Percentiles rank a stretch among this genome's conserved stretches.
These are phyloP conservation scores for Drosophila prolongata DNA, from an alignment of 2,888 invertebrate genomes.

Conservation along the genomic window DNA sequence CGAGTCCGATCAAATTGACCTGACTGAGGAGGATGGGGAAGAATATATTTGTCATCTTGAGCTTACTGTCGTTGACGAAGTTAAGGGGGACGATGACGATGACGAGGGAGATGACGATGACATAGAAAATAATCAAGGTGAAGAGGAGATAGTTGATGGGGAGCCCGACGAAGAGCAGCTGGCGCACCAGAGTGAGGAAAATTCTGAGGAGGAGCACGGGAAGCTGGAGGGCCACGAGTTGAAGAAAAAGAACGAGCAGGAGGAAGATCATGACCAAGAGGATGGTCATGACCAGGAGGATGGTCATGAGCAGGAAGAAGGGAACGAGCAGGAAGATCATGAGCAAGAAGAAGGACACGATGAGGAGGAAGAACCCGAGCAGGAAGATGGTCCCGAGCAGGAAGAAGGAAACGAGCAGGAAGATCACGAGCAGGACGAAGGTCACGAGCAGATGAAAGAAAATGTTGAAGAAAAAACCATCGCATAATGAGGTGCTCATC, in stretches of 20 bases:
- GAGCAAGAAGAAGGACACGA: too few relatives aligned
- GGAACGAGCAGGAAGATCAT: too few relatives aligned
- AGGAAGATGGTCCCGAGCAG: neutral
- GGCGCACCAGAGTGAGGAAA: neutral
- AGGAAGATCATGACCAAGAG: neutral
- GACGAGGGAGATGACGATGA: neutral
- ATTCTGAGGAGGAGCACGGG: neutral
- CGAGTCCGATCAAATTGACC: slow-evolving; percentile 4
- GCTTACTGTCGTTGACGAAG: slow-evolving; percentile 5
- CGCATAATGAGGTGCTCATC: neutral
- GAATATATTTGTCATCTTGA: neutral
- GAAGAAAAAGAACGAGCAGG: neutral
- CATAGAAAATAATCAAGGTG: neutral
- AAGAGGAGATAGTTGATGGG: neutral
- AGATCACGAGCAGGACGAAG: too few relatives aligned
- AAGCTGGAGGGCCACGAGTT: too few relatives aligned
- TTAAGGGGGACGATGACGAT: slow-evolving; percentile 3
- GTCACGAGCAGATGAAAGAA: neutral
- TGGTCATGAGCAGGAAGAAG: neutral
- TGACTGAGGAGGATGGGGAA: slow-evolving; percentile 15
- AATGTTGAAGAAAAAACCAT: neutral
- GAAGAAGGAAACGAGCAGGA: neutral
- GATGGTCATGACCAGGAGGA: neutral
- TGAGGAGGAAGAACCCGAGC: neutral
- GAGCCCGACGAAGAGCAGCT: neutral